phyloP scores from a whole-genome alignment of 2,113 vertebrate species.

The Seriola rivoliana region DNA sequence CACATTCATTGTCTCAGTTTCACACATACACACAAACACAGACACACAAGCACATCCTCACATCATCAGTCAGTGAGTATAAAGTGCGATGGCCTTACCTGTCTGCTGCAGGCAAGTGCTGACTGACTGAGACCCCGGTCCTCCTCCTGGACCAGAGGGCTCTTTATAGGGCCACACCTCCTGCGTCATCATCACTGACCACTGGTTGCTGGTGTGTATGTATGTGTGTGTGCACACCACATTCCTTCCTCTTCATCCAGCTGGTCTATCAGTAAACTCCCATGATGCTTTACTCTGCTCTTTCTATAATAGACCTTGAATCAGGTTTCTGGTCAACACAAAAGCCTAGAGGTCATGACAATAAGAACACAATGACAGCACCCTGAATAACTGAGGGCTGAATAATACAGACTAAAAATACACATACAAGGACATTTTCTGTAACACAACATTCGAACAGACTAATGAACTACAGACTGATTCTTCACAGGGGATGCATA shows the following conservation, averaged over 20 bases:
- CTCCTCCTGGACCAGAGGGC: too few species aligned
- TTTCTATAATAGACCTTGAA: constrained; percentile 25
- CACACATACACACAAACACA: not conserved
- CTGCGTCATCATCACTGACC: constrained; percentile 31
- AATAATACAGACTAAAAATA: constrained; percentile 24
- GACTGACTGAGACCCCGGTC: not conserved
- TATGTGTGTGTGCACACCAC: not conserved
- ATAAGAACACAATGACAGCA: constrained; percentile 1
- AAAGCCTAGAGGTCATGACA: constrained; percentile 32
- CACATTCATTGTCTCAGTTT: too few species aligned
- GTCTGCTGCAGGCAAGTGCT: not conserved
- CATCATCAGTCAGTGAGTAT: not conserved
- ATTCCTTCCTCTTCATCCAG: not conserved
- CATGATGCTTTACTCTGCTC: not conserved
- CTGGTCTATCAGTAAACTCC: not conserved
- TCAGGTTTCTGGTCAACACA: constrained; percentile 15
- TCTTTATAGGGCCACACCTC: constrained; percentile 12
- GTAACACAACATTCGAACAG: too few species aligned
- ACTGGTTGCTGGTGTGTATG: not conserved
- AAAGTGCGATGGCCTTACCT: constrained; percentile 40
- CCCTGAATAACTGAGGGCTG: not conserved
- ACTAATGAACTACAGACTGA: too few species aligned
- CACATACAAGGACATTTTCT: too few species aligned
- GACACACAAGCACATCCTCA: not conserved
- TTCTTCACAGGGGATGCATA: too few species aligned